A percentile compares a stretch with the other conserved stretches of the same genome.
Evolutionary conservation across 2,797 vertebrate species (phyloP).

Genomic region (Philypnodon macrostomus): DNA sequence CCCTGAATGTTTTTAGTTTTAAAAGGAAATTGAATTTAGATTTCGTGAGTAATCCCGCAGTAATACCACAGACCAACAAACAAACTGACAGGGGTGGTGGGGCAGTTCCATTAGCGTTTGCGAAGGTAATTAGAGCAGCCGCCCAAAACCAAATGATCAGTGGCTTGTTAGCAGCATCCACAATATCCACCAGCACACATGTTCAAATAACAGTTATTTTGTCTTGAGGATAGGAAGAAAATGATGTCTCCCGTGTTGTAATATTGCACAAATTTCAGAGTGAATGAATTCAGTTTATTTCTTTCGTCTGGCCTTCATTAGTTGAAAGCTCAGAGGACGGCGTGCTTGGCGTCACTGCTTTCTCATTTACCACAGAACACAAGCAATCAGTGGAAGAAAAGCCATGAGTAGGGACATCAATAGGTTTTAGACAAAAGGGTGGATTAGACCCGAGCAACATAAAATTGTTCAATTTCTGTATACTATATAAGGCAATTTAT

Average conservation of each 20-base stretch:
- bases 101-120: conserved; percentile 9
- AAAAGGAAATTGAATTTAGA: not conserved
- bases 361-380: conserved; percentile 56
- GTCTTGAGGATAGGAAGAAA: conserved; percentile 9
- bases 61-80: conserved; percentile 1
- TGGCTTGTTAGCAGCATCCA: conserved; percentile 32
- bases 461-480: too few species aligned
- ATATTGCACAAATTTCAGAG: conserved; percentile 41
- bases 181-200: conserved; percentile 30
- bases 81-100: conserved; percentile 1
- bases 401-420: too few species aligned
- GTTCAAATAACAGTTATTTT: conserved; percentile 23
- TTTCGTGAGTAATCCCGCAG: conserved; percentile 1
- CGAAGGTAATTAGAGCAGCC: conserved; percentile 34
- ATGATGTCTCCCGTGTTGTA: conserved; percentile 24
- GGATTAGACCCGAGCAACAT: too few species aligned
- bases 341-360: conserved; percentile 41
- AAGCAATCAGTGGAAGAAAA: conserved; percentile 54
- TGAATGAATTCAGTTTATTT: conserved; percentile 47
- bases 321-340: conserved; percentile 59
- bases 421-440: too few species aligned
- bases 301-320: conserved; percentile 63
- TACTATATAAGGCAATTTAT: too few species aligned
- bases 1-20: not conserved
- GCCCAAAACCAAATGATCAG: conserved; percentile 40